Base-by-base conservation (phyloP, 2,888 invertebrate species). In the Leptopterna dolabrata region DNA sequence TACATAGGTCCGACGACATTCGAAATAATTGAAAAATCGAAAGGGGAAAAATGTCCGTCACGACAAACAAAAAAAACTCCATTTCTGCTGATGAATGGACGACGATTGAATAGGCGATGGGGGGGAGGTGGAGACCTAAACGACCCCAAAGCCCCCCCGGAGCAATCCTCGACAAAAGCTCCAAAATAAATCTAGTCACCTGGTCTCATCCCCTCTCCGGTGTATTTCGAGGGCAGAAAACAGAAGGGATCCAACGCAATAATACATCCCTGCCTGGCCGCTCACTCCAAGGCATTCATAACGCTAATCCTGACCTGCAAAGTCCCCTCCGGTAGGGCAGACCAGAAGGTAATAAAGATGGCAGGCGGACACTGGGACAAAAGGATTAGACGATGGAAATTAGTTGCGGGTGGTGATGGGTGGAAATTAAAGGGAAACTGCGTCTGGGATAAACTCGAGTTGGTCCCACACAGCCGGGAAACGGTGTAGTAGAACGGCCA, bases 131-230 rank as follows among this genome's bases (percentile, higher is more conserved):
- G 63, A 63, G 63, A 63, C 27, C 63, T 63, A 63, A 63, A 63
- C 63, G 63, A 63, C 63, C 63, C 63, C 13, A 63, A 63, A 63
- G 63, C 63, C 63, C 63, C 63, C 24, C 9, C 24, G 24, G 63
- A 24, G 63, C 4, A 63, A 63, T 63, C 63, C 63, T 24, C 63
- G 63, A 63, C 63, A 63, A 63, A 63, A 63, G 63, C 63, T 63
- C 63, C 63, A 63, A 63, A 63, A 63, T 63, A 63, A 63, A 63
- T 63, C 63, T 63, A 63, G 63, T 63, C 63, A 63, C 63, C 63
- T 63, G 63, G 55, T 55, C 55, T 19, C 63, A 0, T 19, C 24
- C 27, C 51, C n/a, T 51, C 6, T 51, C n/a, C 51, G n/a, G 51
- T 51, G 63, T 63, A 27, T n/a, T 19, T 19, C 24, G 63, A 27